phyloP scores from a whole-genome alignment of 1,140 invertebrate genomes.

The Drosophila sulfurigaster region DNA sequence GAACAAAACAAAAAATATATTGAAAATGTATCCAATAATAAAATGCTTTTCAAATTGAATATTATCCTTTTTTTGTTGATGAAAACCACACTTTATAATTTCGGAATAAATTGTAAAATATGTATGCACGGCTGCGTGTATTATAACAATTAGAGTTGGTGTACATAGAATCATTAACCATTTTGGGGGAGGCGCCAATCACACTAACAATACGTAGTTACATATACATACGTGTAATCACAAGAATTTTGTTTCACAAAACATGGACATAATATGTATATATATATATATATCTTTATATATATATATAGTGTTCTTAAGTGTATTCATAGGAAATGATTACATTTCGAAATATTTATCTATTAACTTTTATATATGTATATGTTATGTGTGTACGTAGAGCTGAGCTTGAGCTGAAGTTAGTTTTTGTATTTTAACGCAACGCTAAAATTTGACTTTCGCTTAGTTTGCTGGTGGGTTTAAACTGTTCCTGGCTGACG shows the following conservation, averaged over 20 bases:
- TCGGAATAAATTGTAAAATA: slow-evolving; percentile 46
- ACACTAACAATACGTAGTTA: slow-evolving; percentile 64
- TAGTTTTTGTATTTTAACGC: slow-evolving; percentile 28
- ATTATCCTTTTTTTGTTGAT: slow-evolving; percentile 17
- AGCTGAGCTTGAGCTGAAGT: slow-evolving; percentile 50
- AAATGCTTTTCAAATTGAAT: slow-evolving; percentile 49
- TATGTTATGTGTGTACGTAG: slow-evolving; percentile 34
- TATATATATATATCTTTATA: slow-evolving; percentile 39
- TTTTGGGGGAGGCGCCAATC: slow-evolving; percentile 38
- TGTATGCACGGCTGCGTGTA: slow-evolving; percentile 3
- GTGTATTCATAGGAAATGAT: slow-evolving; percentile 57
- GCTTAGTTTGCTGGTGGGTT: slow-evolving; percentile 45
- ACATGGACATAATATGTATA: slow-evolving; percentile 59
- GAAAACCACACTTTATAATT: slow-evolving; percentile 50
- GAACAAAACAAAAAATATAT: slow-evolving; percentile 28
- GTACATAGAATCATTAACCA: slow-evolving; percentile 35
- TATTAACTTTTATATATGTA: slow-evolving; percentile 25
- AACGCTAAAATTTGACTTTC: slow-evolving; percentile 38
- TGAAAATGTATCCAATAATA: slow-evolving; percentile 31
- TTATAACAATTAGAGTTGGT: slow-evolving; percentile 45
- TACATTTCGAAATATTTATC: slow-evolving; percentile 60
- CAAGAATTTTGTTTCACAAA: slow-evolving; percentile 77
- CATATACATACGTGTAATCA: slow-evolving; percentile 62
- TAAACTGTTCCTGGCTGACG: slow-evolving; percentile 35
- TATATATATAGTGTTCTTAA: slow-evolving; percentile 10